These are phyloP conservation scores for Ploceus nigricollis DNA, from an alignment of 2,113 vertebrate genomes.

Conservation along the genomic window DNA sequence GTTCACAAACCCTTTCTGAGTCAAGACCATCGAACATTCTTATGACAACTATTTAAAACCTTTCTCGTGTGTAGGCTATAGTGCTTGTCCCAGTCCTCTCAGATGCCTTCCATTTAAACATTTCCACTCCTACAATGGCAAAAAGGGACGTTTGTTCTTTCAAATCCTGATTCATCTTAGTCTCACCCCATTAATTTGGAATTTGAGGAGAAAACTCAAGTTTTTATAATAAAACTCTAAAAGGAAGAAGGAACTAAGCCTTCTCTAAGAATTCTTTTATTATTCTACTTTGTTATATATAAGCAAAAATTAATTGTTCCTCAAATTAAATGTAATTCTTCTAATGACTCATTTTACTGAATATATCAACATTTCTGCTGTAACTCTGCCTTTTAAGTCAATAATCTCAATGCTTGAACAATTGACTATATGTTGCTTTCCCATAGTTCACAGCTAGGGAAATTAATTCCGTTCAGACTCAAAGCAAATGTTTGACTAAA, in stretches of 20 bases:
- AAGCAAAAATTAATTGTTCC: not conserved
- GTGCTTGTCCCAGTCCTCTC: not conserved
- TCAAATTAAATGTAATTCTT: not conserved
- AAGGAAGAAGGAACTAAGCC: not conserved
- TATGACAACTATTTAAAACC: not conserved
- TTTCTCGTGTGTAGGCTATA: not conserved
- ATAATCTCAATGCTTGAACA: not conserved
- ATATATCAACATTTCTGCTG: not conserved
- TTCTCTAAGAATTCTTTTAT: not conserved
- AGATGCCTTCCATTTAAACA: not conserved
- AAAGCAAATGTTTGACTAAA: slow-evolving; percentile 57
- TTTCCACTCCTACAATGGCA: not conserved
- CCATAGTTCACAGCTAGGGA: slow-evolving; percentile 2
- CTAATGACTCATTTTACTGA: not conserved
- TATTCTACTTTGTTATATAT: not conserved
- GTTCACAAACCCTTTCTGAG: not conserved
- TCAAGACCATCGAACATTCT: not conserved
- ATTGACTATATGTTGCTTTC: not conserved
- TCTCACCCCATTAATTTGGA: not conserved
- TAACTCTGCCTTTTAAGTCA: slow-evolving; percentile 23
- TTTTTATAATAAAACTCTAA: not conserved
- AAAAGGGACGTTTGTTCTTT: not conserved
- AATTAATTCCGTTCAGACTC: slow-evolving; percentile 52
- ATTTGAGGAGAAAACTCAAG: not conserved
- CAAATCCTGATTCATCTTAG: not conserved